Evolutionary conservation across 2,113 vertebrate genomes (phyloP).

Genomic region (Pelobates fuscus): DNA sequence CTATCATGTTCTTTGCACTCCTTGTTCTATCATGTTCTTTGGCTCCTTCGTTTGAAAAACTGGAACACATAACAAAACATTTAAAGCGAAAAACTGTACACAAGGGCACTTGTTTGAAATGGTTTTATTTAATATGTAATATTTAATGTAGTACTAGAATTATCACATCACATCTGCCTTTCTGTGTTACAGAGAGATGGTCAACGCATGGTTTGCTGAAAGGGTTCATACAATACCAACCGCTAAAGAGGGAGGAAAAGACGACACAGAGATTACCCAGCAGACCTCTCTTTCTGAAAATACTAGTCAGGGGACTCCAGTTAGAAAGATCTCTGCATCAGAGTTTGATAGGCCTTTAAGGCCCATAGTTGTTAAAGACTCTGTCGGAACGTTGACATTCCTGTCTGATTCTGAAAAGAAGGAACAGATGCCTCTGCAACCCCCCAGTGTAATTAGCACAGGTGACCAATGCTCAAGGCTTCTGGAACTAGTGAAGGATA

Average conservation of each 20-base stretch:
- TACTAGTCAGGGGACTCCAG: slow-evolving; percentile 74
- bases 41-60: no score
- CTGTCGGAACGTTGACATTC: slow-evolving; percentile 88
- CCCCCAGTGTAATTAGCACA: slow-evolving; percentile 65
- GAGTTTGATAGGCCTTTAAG: slow-evolving; percentile 94
- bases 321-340: slow-evolving; percentile 92
- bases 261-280: slow-evolving; percentile 61
- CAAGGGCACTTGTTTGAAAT: no score
- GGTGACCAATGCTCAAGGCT: slow-evolving; percentile 85
- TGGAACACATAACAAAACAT: no score
- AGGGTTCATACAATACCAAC: slow-evolving; percentile 87
- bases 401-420: slow-evolving; percentile 80
- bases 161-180: slow-evolving; percentile 27
- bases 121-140: slow-evolving; percentile 23
- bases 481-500: slow-evolving; percentile 93
- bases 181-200: slow-evolving; percentile 86
- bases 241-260: slow-evolving; percentile 72
- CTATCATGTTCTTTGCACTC: no score
- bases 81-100: no score
- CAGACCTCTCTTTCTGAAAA: slow-evolving; percentile 61
- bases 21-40: no score
- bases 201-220: slow-evolving; percentile 98
- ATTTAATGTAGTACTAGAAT: slow-evolving; percentile 16
- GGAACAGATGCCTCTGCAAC: slow-evolving; percentile 77
- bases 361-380: slow-evolving; percentile 93